These are phyloP conservation scores for Pseudopipra pipra DNA, from an alignment of 2,113 vertebrate genomes.

Conservation along the genomic window DNA sequence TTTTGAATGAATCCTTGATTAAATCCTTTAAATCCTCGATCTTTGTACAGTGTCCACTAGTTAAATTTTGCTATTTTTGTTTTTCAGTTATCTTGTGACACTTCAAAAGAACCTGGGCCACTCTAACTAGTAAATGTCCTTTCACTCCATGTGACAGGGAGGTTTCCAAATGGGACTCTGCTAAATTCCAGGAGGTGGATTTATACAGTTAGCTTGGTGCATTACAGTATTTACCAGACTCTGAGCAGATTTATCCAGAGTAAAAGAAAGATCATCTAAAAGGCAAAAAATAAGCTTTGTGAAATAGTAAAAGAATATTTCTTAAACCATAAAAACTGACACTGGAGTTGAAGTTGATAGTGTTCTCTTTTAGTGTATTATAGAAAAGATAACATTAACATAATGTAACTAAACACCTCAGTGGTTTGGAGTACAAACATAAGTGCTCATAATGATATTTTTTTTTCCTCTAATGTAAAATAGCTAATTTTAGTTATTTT, in stretches of 20 bases:
- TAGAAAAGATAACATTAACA: background rate
- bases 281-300: background rate
- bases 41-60: background rate
- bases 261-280: background rate
- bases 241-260: background rate
- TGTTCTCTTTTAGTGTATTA: background rate
- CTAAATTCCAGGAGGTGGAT: background rate
- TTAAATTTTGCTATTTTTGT: background rate
- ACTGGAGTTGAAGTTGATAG: background rate
- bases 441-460: background rate
- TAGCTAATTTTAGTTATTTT: constrained; percentile 17
- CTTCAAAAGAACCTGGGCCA: background rate
- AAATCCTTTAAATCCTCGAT: background rate
- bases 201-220: background rate
- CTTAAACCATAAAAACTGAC: background rate
- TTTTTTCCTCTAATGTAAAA: background rate
- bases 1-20: background rate
- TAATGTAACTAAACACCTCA: background rate
- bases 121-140: background rate
- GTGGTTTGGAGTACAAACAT: background rate
- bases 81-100: background rate
- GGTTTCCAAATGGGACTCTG: background rate
- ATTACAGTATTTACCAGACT: background rate
- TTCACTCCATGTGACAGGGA: background rate
- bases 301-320: background rate